These are phyloP conservation scores for Bos indicus DNA, from an alignment of 2,113 vertebrate genomes.

Conservation along the genomic window DNA sequence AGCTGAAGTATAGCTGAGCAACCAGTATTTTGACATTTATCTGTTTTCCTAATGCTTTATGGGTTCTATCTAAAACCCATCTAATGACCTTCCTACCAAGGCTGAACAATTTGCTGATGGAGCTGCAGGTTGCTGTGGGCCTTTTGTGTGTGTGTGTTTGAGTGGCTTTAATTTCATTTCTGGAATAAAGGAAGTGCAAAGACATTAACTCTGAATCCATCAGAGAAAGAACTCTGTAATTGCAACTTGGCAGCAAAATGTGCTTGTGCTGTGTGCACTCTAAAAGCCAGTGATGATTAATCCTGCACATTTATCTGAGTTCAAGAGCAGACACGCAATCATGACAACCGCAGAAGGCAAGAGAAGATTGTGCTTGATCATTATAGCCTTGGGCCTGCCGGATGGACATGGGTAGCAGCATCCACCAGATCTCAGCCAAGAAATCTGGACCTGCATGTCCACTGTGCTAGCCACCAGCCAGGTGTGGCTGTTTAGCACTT, in stretches of 20 bases:
- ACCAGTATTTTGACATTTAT: conserved; percentile 46
- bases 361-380: neutral
- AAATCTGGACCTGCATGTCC: neutral
- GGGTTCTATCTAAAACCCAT: conserved; percentile 40
- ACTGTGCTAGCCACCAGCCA: neutral
- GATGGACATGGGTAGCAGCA: neutral
- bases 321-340: neutral
- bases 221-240: conserved; percentile 57
- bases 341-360: neutral
- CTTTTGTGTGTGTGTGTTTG: neutral
- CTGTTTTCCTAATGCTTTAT: conserved; percentile 58
- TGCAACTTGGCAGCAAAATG: conserved; percentile 44
- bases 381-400: neutral
- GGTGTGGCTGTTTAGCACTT: neutral
- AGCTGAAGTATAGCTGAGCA: conserved; percentile 20
- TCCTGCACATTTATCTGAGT: conserved; percentile 46
- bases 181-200: conserved; percentile 62
- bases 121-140: conserved; percentile 31
- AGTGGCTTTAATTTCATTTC: conserved; percentile 56
- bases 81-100: conserved; percentile 36
- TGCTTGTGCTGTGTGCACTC: neutral
- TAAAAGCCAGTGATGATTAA: conserved; percentile 46
- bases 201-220: conserved; percentile 55
- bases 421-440: neutral
- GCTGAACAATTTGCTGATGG: conserved; percentile 41